Conservation (phyloP, 2,113 vertebrate species). For the Heloderma charlesbogerti region DNA sequence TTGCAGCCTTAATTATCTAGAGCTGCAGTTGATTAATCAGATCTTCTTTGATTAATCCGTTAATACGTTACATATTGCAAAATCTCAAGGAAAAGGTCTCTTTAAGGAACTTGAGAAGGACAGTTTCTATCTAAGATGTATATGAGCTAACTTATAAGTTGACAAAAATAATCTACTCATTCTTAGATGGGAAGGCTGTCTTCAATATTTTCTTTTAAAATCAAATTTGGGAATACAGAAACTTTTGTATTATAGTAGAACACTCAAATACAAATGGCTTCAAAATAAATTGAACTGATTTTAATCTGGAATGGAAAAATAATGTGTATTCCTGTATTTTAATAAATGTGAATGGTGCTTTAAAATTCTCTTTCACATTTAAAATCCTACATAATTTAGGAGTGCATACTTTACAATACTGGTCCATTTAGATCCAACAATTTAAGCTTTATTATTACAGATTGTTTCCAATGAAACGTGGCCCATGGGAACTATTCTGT, state of each 20-base stretch:
- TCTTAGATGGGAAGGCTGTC: not conserved
- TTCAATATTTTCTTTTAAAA: not conserved
- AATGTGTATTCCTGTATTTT: not conserved
- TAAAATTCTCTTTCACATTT: not conserved
- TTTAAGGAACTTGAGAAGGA: not conserved
- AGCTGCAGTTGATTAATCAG: not conserved
- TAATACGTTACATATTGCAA: not conserved
- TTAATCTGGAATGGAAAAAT: not conserved
- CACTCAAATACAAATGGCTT: not conserved
- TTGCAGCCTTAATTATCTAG: not conserved
- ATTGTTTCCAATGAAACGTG: not conserved
- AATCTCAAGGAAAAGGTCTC: not conserved
- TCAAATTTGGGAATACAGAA: not conserved
- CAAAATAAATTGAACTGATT: not conserved
- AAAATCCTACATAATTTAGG: conserved; percentile 4
- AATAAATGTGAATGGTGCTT: not conserved
- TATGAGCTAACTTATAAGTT: not conserved
- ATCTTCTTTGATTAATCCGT: not conserved
- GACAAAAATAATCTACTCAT: not conserved
- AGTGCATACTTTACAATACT: not conserved
- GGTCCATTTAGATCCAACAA: not conserved
- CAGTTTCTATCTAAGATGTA: not conserved
- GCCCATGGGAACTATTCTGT: not conserved
- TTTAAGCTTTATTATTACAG: not conserved
- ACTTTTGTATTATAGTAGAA: not conserved